These are phyloP conservation scores for Thecocarcelia acutangulata DNA, from an alignment of 2,888 invertebrate genomes.

Conservation along the genomic window DNA sequence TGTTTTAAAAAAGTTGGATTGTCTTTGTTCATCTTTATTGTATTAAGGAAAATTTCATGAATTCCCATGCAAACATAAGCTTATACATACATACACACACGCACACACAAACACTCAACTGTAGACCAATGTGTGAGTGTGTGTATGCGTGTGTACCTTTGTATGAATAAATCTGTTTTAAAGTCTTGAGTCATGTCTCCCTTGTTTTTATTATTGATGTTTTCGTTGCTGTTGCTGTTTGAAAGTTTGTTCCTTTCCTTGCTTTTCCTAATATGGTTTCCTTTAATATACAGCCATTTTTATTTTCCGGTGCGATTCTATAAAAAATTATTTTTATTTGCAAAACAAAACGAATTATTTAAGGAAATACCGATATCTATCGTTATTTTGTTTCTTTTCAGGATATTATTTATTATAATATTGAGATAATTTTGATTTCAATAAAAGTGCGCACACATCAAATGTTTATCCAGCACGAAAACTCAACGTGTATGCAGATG, in stretches of 20 bases:
- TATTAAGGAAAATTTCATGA: no score
- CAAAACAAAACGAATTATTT: conserved; percentile 41
- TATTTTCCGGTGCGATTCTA: conserved; percentile 54
- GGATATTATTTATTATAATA: conserved; percentile 72
- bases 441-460: neutral
- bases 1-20: no score
- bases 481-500: no score
- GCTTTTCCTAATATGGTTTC: conserved; percentile 55
- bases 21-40: no score
- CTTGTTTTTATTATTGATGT: conserved; percentile 35
- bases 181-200: no score
- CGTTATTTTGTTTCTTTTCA: conserved; percentile 58
- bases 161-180: no score
- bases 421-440: neutral
- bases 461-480: no score
- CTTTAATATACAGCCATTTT: conserved; percentile 68
- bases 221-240: conserved; percentile 24
- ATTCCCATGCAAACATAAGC: no score
- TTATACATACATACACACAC: no score
- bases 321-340: conserved; percentile 42
- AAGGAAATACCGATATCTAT: conserved; percentile 70
- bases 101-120: no score
- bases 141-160: no score
- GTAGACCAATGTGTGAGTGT: no score
- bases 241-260: conserved; percentile 16